These are phyloP conservation scores for Gisinianus flammeolus DNA, from an alignment of 2,888 invertebrate genomes.

Conservation along the genomic window DNA sequence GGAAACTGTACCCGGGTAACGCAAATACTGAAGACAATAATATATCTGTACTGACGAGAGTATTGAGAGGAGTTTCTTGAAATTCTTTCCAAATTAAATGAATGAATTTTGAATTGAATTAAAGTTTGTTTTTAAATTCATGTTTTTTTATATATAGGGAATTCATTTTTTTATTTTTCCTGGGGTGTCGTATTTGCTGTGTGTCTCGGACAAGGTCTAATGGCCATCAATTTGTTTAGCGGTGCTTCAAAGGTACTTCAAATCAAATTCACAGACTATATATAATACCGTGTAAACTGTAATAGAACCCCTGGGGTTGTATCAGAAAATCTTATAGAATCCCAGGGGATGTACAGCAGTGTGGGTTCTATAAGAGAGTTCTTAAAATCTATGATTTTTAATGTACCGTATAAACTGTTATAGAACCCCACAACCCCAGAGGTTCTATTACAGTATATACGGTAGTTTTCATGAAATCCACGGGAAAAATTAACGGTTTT, in stretches of 20 bases:
- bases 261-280: not conserved
- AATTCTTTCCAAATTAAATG: not conserved
- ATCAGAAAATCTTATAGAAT: too few relatives aligned
- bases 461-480: too few relatives aligned
- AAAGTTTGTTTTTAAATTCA: not conserved
- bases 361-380: too few relatives aligned
- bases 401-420: too few relatives aligned
- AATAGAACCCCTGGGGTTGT: too few relatives aligned
- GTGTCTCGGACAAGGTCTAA: conserved; percentile 29
- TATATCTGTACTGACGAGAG: not conserved
- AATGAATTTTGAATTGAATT: not conserved
- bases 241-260: conserved; percentile 30
- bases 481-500: too few relatives aligned
- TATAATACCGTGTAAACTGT: too few relatives aligned
- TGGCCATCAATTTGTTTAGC: conserved; percentile 37
- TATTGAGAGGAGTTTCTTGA: not conserved
- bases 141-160: conserved; percentile 3
- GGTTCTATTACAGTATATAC: too few relatives aligned
- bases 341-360: too few relatives aligned
- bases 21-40: not conserved
- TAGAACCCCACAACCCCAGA: too few relatives aligned
- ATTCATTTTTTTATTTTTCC: conserved; percentile 27
- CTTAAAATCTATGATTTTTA: too few relatives aligned
- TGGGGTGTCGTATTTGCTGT: conserved; percentile 32
- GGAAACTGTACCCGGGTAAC: conserved; percentile 17